Conservation (phyloP, 2,113 vertebrate species). For the Rostratula benghalensis region DNA sequence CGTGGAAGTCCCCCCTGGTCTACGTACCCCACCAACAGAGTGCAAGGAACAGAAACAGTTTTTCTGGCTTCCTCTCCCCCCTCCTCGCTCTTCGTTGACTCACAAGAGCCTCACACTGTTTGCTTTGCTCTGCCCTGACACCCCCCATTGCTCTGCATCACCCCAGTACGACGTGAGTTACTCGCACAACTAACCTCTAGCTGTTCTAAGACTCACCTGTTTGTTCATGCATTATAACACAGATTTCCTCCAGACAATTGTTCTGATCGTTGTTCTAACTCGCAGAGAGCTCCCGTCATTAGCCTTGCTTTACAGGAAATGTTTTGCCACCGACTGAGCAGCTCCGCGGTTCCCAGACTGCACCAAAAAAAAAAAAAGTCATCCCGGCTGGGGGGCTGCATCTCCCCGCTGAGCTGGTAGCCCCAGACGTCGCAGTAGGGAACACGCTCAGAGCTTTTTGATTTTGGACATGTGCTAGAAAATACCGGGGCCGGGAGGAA, state of each 20-base stretch:
- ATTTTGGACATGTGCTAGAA: conserved; percentile 37
- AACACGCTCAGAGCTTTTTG: conserved; percentile 6
- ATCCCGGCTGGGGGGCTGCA: background rate
- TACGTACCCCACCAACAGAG: background rate
- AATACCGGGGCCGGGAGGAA: background rate
- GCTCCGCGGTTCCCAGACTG: conserved; percentile 15
- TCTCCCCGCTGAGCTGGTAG: background rate
- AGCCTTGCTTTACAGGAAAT: conserved; percentile 54
- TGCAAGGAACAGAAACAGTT: background rate
- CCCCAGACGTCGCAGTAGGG: background rate
- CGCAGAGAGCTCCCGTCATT: conserved; percentile 26
- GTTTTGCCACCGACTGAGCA: conserved; percentile 54
- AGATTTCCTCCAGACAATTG: conserved; percentile 66
- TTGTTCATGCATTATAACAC: conserved; percentile 63
- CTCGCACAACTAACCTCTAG: conserved; percentile 34
- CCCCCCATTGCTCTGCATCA: background rate
- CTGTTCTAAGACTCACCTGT: conserved; percentile 56
- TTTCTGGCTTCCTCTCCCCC: background rate
- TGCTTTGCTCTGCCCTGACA: background rate
- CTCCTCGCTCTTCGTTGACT: background rate
- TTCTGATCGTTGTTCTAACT: conserved; percentile 60
- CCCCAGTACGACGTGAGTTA: background rate
- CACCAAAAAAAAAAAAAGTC: background rate
- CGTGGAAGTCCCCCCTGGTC: background rate
- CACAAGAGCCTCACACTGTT: background rate